phyloP scores from a whole-genome alignment of 2,797 vertebrate species.

The Chelon labrosus region DNA sequence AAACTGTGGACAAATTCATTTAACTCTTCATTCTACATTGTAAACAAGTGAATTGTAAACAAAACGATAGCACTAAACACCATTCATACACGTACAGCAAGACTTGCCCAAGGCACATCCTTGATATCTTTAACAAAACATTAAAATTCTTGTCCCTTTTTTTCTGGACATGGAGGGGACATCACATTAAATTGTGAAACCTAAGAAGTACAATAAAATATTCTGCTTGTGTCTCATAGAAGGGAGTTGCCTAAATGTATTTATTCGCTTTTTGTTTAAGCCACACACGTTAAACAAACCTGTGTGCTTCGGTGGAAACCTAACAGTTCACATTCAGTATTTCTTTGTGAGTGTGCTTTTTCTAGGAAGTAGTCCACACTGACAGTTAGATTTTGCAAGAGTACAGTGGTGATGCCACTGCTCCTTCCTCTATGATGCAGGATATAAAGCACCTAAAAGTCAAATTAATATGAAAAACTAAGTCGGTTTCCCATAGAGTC shows the following conservation, averaged over 20 bases:
- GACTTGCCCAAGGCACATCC: slow-evolving; percentile 82
- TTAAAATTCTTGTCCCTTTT: slow-evolving; percentile 61
- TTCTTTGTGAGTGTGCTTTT: slow-evolving; percentile 22
- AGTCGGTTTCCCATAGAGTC: slow-evolving; percentile 4
- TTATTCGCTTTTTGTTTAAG: slow-evolving; percentile 30
- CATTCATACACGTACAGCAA: slow-evolving; percentile 68
- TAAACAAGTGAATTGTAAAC: slow-evolving; percentile 84
- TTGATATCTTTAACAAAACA: slow-evolving; percentile 76
- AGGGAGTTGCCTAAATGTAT: slow-evolving; percentile 23
- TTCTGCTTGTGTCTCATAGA: slow-evolving; percentile 34
- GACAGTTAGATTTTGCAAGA: slow-evolving; percentile 33
- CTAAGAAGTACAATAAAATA: slow-evolving; percentile 63
- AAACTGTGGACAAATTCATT: slow-evolving; percentile 67
- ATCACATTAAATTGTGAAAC: slow-evolving; percentile 46
- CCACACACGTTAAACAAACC: slow-evolving; percentile 45
- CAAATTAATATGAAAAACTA: slow-evolving; percentile 27
- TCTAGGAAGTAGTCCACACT: slow-evolving; percentile 37
- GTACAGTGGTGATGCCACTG: slow-evolving; percentile 24
- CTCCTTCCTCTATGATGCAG: slow-evolving; percentile 25
- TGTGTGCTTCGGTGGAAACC: slow-evolving; percentile 38
- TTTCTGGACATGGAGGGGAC: slow-evolving; percentile 29
- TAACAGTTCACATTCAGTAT: not conserved
- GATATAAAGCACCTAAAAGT: slow-evolving; percentile 38
- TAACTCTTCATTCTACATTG: slow-evolving; percentile 67
- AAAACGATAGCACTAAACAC: slow-evolving; percentile 74